A percentile compares a stretch with the other conserved stretches of the same genome.
Conservation (phyloP, 2,888 invertebrate genomes). For the Tenthredo livida region DNA sequence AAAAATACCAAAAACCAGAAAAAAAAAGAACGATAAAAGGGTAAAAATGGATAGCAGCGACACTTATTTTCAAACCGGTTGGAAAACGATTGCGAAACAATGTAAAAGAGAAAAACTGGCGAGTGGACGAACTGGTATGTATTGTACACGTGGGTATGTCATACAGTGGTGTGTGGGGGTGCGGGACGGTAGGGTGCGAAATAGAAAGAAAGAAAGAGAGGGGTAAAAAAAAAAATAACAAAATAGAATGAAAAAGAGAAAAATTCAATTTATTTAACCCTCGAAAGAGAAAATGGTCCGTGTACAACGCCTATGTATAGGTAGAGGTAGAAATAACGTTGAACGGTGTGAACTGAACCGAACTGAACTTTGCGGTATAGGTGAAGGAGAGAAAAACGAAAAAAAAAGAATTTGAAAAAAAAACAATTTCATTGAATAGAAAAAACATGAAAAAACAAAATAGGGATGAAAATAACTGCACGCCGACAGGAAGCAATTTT, state of each 20-base stretch:
- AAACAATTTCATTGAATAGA: too few species aligned
- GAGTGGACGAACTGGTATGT: not conserved
- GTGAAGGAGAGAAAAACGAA: not conserved
- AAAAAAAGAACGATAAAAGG: not conserved
- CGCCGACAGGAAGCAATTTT: too few species aligned
- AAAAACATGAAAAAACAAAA: too few species aligned
- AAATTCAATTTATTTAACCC: constrained; percentile 3
- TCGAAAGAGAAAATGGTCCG: not conserved
- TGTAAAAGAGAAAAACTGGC: not conserved
- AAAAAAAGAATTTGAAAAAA: not conserved
- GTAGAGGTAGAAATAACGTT: not conserved
- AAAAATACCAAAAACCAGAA: too few species aligned
- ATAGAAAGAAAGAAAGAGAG: not conserved
- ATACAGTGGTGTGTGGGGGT: not conserved
- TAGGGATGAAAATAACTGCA: too few species aligned
- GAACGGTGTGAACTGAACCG: not conserved
- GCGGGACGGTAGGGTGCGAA: not conserved
- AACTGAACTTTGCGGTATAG: not conserved
- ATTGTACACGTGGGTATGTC: not conserved
- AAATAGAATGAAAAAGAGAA: not conserved
- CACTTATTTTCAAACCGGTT: not conserved
- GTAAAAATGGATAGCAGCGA: not conserved
- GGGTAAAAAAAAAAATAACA: not conserved
- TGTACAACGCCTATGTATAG: not conserved
- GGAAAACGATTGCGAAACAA: not conserved